Conservation (phyloP, 2,797 vertebrate species). For the Balearica regulorum region DNA sequence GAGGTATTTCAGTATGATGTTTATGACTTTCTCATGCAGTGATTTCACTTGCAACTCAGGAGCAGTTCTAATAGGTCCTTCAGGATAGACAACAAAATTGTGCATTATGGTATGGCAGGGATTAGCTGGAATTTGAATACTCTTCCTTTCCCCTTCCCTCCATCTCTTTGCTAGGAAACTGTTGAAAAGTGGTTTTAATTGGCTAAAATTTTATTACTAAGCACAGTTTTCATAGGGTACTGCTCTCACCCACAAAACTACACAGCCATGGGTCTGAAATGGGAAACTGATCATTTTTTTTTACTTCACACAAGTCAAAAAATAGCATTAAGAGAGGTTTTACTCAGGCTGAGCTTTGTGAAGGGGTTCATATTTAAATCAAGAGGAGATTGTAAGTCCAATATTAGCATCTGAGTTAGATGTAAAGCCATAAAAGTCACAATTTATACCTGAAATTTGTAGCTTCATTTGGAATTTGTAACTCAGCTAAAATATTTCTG, state of each 20-base stretch:
- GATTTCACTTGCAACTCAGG: not conserved
- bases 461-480: not conserved
- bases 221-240: not conserved
- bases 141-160: not conserved
- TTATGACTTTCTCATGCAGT: not conserved
- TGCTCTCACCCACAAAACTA: not conserved
- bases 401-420: not conserved
- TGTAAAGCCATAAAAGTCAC: not conserved
- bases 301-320: not conserved
- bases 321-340: not conserved
- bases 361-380: not conserved
- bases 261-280: not conserved
- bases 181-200: not conserved
- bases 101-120: not conserved
- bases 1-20: not conserved
- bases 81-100: not conserved
- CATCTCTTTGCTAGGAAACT: not conserved
- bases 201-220: not conserved
- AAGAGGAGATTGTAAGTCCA: not conserved
- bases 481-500: not conserved
- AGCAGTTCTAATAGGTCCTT: not conserved
- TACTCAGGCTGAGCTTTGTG: not conserved
- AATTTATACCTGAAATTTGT: not conserved
- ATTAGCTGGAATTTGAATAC: not conserved
- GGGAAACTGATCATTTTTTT: not conserved